Evolutionary conservation across 2,888 invertebrate genomes (phyloP).

Genomic region (Diachrysia chrysitis): DNA sequence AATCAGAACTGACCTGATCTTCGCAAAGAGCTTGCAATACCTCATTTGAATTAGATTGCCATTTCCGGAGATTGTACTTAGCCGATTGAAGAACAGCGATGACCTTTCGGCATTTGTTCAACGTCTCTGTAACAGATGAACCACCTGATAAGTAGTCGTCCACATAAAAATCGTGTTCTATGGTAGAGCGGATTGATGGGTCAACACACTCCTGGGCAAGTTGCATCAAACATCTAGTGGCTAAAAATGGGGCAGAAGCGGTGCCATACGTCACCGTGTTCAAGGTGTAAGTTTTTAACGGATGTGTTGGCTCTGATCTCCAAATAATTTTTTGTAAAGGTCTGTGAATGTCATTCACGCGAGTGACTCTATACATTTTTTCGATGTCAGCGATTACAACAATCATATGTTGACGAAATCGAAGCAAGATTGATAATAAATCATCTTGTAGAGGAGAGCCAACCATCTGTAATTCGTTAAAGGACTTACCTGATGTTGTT

Average conservation of each 20-base stretch:
- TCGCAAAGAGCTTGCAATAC: neutral
- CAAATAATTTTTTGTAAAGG: conserved; percentile 15
- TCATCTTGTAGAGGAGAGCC: neutral
- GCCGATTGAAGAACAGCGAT: neutral
- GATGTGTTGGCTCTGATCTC: neutral
- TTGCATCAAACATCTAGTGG: neutral
- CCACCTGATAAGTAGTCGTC: conserved; percentile 4
- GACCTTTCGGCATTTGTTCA: neutral
- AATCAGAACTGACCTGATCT: neutral
- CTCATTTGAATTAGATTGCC: neutral
- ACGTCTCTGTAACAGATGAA: neutral
- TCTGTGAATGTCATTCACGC: neutral
- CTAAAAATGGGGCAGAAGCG: conserved; percentile 5
- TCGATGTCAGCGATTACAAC: neutral
- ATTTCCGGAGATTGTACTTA: neutral
- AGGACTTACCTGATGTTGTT: conserved; percentile 6
- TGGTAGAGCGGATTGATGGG: conserved; percentile 1
- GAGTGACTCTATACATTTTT: neutral
- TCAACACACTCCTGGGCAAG: conserved; percentile 8
- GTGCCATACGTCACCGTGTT: conserved; percentile 3
- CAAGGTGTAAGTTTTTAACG: neutral
- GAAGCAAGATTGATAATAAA: conserved; percentile 1
- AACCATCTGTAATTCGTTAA: conserved; percentile 5
- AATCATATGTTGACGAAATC: conserved; percentile 8
- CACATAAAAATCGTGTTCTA: conserved; percentile 12